Base-by-base conservation (phyloP, 2,888 invertebrate genomes). In the Nemotelus nigrinus region DNA sequence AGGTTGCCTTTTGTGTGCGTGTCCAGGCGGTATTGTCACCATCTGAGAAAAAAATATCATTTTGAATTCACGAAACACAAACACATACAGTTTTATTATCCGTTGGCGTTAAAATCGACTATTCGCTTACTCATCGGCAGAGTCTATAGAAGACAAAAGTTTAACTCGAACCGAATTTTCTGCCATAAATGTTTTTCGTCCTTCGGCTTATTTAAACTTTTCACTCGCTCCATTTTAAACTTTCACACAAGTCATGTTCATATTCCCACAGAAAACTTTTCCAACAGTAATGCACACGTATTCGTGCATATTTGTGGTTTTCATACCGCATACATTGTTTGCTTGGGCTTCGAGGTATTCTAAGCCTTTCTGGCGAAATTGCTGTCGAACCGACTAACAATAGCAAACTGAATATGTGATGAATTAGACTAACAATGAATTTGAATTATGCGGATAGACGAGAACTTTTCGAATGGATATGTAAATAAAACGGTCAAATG, bases 261-360 rank as follows among this genome's bases (percentile, higher is more conserved):
- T 43, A 41, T 70, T 70, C 70, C 70, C 70, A 70, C 53, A 55
- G 25, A 25, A 50, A 70, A 70, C 70, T 70, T 70, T 55, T 55
- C 25, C 3, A 39, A 43, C 39, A 25, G 43, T 5, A 39, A 55
- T 41, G 43, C 70, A 48, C 50, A 65, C 6, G 47, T 68, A 68
- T 25, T 25, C n/a, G 41, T 70, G 44, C 47, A 67, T 25, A 67
- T 67, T 50, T 67, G 25, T 44, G 43, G 57, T 57, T 60, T 60
- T 60, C 25, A 4, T 57, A 65, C 10, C 45, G 44, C 10, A 10
- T 53, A 53, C 53, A 1, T 7, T 53, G 53, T 53, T 7, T 7
- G 53, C 10, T 1, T 53, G 63, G 63, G 39, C n/a, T 63, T 63
- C 41, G 25, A 43, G 43, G 57, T 10, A 57, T 57, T 25, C 57